Evolutionary conservation across 2,888 invertebrate species (phyloP), one percentile per base, ranked within the genome.

Genomic region (Serrognathus titanus): DNA sequence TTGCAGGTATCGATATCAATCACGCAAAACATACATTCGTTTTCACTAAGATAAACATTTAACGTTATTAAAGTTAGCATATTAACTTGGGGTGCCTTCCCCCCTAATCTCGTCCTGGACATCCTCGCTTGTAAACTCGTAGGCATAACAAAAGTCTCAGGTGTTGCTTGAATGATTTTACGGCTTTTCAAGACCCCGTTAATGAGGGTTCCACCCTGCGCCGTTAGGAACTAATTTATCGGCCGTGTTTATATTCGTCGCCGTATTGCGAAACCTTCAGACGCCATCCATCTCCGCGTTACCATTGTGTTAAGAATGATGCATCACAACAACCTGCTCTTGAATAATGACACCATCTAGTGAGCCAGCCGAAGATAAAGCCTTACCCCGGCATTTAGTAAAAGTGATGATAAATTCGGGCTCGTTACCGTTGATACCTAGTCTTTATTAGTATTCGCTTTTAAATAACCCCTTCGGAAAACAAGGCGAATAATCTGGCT

Each of bases 211-310:
- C 65, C 63, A 62, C 66, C 66, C 65, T 60, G 55, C 63, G 62
- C 63, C 58, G 65, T 70, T 70, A 67, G 68, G 69, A 66, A 66
- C 66, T 68, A 69, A 71, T 71, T 70, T 70, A 70, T 71, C 65
- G 67, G 58, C 60, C 65, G 62, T 70, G 69, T 68, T 71, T 68
- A 70, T 71, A 71, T 70, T 70, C 67, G 66, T 61, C 58, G 63
- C 61, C 59, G 52, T 59, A 55, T 31, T 55, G 59, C 57, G 59
- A 53, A 43, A 53, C 58, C 61, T 49, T 56, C 53, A 57, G 56
- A 51, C 45, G 52, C 56, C 46, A 61, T 59, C 61, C 61, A 53
- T 61, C 59, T 59, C 57, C 48, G 31, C 57, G 57, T 53, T 56
- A 51, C 53, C 59, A 61, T 61, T 61, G 59, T 53, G 58, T 53